These are phyloP conservation scores for Drosophila aff. DNA, from an alignment of 1,140 invertebrate species.

Conservation along the genomic window DNA sequence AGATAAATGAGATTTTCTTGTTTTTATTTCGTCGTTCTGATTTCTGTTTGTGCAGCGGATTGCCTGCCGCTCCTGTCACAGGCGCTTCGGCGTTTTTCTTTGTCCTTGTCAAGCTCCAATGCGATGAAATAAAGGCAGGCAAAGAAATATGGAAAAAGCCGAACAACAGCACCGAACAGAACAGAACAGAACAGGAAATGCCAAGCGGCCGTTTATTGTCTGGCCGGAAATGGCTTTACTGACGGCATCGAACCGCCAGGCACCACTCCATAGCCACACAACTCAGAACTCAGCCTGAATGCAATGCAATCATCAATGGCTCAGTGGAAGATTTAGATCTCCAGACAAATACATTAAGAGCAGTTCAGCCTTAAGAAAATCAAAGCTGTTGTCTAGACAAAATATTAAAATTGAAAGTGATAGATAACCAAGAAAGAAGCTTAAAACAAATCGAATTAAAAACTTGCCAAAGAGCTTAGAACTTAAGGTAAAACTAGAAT, in stretches of 20 bases:
- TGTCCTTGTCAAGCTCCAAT: slow-evolving; percentile 58
- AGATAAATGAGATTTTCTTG: slow-evolving; percentile 79
- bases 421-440: not conserved
- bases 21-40: slow-evolving; percentile 36
- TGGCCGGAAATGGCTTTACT: slow-evolving; percentile 80
- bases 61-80: slow-evolving; percentile 48
- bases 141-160: slow-evolving; percentile 30
- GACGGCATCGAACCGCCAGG: slow-evolving; percentile 47
- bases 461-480: not conserved
- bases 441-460: not conserved
- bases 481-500: no score
- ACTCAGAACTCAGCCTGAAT: slow-evolving; percentile 1
- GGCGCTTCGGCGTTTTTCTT: slow-evolving; percentile 64
- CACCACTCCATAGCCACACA: slow-evolving; percentile 8
- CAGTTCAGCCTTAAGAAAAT: not conserved
- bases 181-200: slow-evolving; percentile 54
- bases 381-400: not conserved
- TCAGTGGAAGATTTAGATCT: slow-evolving; percentile 13
- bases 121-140: slow-evolving; percentile 51
- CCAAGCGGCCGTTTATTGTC: slow-evolving; percentile 72
- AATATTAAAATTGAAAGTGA: not conserved
- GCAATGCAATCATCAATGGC: slow-evolving; percentile 57
- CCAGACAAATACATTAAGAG: slow-evolving; percentile 2
- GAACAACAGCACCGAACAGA: slow-evolving; percentile 11
- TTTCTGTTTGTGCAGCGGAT: slow-evolving; percentile 65